Evolutionary conservation across 2,888 invertebrate species (phyloP), one percentile per base, ranked within the genome.

Genomic region (Cotesia congregata): DNA sequence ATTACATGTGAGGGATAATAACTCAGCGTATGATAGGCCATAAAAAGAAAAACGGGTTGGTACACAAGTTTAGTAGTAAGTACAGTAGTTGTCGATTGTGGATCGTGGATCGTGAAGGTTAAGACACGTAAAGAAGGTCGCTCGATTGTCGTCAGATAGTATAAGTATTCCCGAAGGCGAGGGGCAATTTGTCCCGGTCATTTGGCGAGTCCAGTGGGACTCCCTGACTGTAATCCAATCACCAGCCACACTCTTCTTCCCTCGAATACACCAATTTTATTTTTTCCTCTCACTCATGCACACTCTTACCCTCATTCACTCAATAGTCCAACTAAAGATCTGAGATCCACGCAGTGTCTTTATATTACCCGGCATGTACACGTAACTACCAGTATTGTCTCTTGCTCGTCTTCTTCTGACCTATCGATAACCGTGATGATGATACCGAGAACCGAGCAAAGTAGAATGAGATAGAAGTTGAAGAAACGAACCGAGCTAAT

Each of bases 141-240:
- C 82, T 83, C 83, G 83, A 86, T 85, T 83, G 85, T 75, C 85
- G 78, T 82, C 83, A 84, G 86, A 88, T 86, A 86, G 77, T 88
- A 88, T 88, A 89, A 89, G 89, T 88, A 89, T 89, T 89, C 89
- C 89, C 89, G 88, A 86, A 88, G 89, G 89, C 88, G 83, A 88
- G 88, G 88, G 88, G 88, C 89, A 89, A 89, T 89, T 89, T 89
- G 89, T 89, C 89, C 89, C 89, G 89, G 89, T 89, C 89, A 89
- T 89, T 89, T 89, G 89, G 87, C 86, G 85, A 86, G 88, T 88
- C 89, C 89, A 83, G 85, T 83, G 89, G 88, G 89, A 89, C 88
- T 87, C 86, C 86, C 88, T 86, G 87, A 88, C 88, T 88, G 89
- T 89, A 89, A 89, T 89, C 89, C 89, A 89, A 89, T 89, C 89